Evolutionary conservation across 1,140 invertebrate species (phyloP), one percentile per base, ranked within the genome.

Genomic region (Pseudoatta argentina): DNA sequence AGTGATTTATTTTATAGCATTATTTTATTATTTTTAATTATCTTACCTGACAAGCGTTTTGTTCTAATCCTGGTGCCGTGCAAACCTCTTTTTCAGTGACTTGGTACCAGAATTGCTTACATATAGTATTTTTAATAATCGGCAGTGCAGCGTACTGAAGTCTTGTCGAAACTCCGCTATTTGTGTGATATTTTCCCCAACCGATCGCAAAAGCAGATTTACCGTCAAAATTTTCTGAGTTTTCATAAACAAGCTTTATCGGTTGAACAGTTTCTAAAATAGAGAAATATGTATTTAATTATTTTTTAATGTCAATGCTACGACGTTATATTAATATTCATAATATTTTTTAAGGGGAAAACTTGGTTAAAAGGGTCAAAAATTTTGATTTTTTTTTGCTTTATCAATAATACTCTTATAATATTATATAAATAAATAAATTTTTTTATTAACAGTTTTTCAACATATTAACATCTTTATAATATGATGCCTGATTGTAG

Each of bases 161-260:
- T 14, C 12, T 30, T 21, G 21, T 48, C 34, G 72, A 16, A 14
- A 21, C 81, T 2, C 0, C 0, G 14, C 71, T 69, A 7, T 12
- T 2, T 5, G 8, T 34, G 4, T 27, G 14, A 2, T 86, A 81
- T 18, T 79, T 66, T 27, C 86, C 88, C 90, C 90, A 91, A 48
- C 88, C 90, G 53, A 86, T 77, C 12, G 89, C 71, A 8, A 57
- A 0, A 18, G 67, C 86, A 0, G n/a, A 48, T 48, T 21, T 61
- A 24, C 61, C 3, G 0, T 16, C 61, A 44, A 39, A 72, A 44
- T 10, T 12, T 18, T 48, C 1, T 39, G 6, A 39, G 6, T 3
- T 5, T 12, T 57, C 3, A 55, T 48, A 44, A 30, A 39, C 34
- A 10, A 82, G 78, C 16, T 14, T 14, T 34, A 82, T 51, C 1